These are phyloP conservation scores for Spea hammondii DNA, from an alignment of 2,797 vertebrate genomes.

Conservation along the genomic window DNA sequence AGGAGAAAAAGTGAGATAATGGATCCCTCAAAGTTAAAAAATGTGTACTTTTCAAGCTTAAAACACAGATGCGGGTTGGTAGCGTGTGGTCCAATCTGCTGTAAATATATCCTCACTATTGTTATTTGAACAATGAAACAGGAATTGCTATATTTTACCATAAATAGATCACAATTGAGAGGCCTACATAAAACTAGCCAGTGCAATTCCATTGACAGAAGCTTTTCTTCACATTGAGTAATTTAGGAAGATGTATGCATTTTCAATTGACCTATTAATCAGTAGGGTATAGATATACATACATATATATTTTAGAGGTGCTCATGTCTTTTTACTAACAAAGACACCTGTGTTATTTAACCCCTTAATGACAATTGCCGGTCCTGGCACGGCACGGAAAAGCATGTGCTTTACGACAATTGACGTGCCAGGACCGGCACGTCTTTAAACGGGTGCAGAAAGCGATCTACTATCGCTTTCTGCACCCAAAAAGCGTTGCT, in stretches of 20 bases:
- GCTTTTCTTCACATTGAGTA: conserved; percentile 52
- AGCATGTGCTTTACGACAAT: too few species aligned
- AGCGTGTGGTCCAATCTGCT: conserved; percentile 11
- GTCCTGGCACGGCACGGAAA: too few species aligned
- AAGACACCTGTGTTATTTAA: conserved; percentile 1
- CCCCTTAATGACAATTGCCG: too few species aligned
- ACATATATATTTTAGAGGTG: too few species aligned
- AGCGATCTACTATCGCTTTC: too few species aligned
- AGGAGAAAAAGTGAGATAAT: conserved; percentile 12
- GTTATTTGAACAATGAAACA: conserved; percentile 35
- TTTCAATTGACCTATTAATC: conserved; percentile 38
- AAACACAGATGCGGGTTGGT: conserved; percentile 26
- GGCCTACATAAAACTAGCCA: conserved; percentile 20
- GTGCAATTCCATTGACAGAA: conserved; percentile 31
- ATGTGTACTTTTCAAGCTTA: conserved; percentile 25
- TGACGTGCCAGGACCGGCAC: too few species aligned
- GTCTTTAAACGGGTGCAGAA: too few species aligned
- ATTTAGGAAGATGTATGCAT: conserved; percentile 46
- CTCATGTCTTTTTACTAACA: background rate
- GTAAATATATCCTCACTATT: conserved; percentile 39
- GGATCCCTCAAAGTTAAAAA: background rate
- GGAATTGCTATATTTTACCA: background rate
- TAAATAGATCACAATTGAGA: conserved; percentile 36
- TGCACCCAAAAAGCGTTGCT: too few species aligned
- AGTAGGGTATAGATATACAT: background rate